Evolutionary conservation across 2,797 vertebrate species (phyloP).

Genomic region (Spinus pinus): DNA sequence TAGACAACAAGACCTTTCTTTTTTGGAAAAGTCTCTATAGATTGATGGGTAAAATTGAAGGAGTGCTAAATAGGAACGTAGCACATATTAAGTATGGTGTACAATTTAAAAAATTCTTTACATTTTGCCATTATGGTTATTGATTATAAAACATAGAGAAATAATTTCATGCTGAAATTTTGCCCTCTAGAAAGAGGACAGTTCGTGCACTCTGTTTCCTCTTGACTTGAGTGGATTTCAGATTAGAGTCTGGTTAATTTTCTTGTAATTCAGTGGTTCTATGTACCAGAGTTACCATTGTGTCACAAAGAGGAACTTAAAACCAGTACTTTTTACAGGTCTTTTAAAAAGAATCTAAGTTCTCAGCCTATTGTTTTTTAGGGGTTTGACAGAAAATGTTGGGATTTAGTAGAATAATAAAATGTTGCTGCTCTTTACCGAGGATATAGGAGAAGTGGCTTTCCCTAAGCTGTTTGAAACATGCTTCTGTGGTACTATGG

Average conservation of each 20-base stretch:
- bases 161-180: neutral
- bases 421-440: neutral
- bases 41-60: neutral
- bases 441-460: neutral
- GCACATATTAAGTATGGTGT: neutral
- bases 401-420: neutral
- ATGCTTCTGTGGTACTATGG: neutral
- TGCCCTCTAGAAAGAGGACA: neutral
- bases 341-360: neutral
- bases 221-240: neutral
- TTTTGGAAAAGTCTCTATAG: neutral
- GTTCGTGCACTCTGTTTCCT: neutral
- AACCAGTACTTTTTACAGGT: neutral
- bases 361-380: neutral
- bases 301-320: neutral
- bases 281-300: neutral
- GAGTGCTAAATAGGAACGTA: neutral
- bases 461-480: neutral
- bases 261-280: neutral
- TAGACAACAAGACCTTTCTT: neutral
- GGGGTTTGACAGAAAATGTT: neutral
- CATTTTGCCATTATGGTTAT: neutral
- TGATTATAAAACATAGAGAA: neutral
- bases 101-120: neutral
- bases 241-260: neutral